Evolutionary conservation across 2,797 vertebrate species (phyloP).

Genomic region (Myotis myotis): DNA sequence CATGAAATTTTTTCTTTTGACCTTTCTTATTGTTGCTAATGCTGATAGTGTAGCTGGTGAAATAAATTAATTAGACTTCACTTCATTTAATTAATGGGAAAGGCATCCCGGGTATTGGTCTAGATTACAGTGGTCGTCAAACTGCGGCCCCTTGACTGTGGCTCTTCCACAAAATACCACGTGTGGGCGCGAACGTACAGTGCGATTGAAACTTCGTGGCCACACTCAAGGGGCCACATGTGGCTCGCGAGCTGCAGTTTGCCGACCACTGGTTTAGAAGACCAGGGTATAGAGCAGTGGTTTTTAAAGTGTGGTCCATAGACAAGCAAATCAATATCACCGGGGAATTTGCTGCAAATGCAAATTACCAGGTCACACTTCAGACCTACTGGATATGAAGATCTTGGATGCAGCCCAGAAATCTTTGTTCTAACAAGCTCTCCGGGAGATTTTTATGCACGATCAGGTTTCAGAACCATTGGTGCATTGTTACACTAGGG

Average conservation of each 20-base stretch:
- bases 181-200: too few relatives aligned
- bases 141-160: too few relatives aligned
- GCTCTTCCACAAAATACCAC: too few relatives aligned
- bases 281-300: not conserved
- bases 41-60: not conserved
- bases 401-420: not conserved
- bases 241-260: too few relatives aligned
- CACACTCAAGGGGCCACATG: too few relatives aligned
- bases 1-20: constrained; percentile 15
- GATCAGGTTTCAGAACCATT: not conserved
- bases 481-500: not conserved
- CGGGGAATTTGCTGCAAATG: not conserved
- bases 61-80: not conserved
- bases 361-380: not conserved
- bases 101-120: not conserved
- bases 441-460: not conserved
- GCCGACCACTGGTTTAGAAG: not conserved
- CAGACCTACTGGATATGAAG: not conserved
- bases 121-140: not conserved
- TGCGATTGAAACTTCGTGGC: too few relatives aligned
- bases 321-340: not conserved
- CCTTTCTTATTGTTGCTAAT: constrained; percentile 20
- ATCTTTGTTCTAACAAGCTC: not conserved
- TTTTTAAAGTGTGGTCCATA: not conserved
- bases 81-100: not conserved